Base-by-base conservation (phyloP, 2,113 vertebrate species). In the Setophaga kirtlandii region DNA sequence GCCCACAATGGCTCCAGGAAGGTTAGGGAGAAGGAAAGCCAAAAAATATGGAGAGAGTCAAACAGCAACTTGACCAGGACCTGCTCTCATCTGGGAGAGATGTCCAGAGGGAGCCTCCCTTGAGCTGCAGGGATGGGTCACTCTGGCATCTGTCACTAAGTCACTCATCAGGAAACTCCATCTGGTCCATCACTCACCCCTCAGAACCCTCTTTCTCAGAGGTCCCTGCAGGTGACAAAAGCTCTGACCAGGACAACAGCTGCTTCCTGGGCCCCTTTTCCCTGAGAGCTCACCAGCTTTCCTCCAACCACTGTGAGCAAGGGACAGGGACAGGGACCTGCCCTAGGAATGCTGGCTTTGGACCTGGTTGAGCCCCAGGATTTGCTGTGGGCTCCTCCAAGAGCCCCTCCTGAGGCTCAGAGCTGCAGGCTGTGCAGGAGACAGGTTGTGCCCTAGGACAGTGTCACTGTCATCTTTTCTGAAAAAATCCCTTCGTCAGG, bases 281-380 rank as follows among this genome's bases (percentile, higher is more conserved):
- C 55, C 55, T 11, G 15, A 53, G 23, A 21, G 5, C 31, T 86
- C 44, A 24, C 11, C n/a, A 49, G 17, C 28, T 69, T 80, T 73
- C 49, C 46, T 89, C 15, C 7, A 49, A 3, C 11, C 52, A 10
- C 35, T 37, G 12, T 11, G 12, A 83, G 23, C 25, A 65, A 23
- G 19, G 6, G 44, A 46, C 44, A 44, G 62, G 75, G 53, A 20
- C 5, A 92, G 55, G 46, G 53, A 37, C 23, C 14, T 59, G 49
- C 41, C 53, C 70, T 2, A 0, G 0, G 10, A 62, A 62, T 13
- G 56, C 56, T 5, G 7, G 1, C 0, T 41, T 41, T 5, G 11
- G 33, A 47, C 0, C 2, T 15, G 12, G 60, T 12, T 77, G 41
- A 25, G 64, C 49, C 44, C 46, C 69, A 82, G 60, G 42, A 67